Conservation (phyloP, 2,797 vertebrate species). For the Varecia variegata region DNA sequence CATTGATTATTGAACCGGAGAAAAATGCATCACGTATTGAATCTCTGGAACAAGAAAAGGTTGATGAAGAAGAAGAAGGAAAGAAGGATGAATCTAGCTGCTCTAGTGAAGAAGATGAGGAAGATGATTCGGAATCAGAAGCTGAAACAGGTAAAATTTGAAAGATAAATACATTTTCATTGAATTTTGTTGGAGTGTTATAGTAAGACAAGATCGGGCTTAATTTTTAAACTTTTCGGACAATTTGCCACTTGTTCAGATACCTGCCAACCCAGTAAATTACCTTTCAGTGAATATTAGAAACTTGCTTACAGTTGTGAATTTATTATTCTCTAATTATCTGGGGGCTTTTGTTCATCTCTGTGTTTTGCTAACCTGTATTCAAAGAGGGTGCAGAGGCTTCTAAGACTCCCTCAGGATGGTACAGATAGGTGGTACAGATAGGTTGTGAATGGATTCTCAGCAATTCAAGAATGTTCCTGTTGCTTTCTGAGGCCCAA, state of each 20-base stretch:
- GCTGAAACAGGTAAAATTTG: conserved; percentile 91
- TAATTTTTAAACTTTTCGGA: conserved; percentile 8
- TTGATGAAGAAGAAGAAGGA: conserved; percentile 95
- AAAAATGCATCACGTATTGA: conserved; percentile 94
- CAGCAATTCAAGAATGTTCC: neutral
- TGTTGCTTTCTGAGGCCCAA: neutral
- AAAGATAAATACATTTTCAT: neutral
- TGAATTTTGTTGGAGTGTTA: neutral
- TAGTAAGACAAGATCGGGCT: neutral
- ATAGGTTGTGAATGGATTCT: neutral
- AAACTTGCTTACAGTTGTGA: neutral
- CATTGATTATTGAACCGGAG: conserved; percentile 94
- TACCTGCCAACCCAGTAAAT: neutral
- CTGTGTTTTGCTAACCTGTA: neutral
- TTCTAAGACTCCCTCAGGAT: neutral
- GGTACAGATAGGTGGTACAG: neutral
- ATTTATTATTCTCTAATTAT: conserved; percentile 20
- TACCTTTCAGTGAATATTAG: neutral
- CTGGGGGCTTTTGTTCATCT: neutral
- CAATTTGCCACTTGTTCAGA: neutral
- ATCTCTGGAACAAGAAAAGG: conserved; percentile 96
- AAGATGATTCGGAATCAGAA: conserved; percentile 98
- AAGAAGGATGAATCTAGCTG: conserved; percentile 99
- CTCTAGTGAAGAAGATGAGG: conserved; percentile 98
- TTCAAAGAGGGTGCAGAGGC: neutral